Percentiles rank a stretch among this genome's conserved stretches.
Evolutionary conservation across 2,797 vertebrate genomes (phyloP).

Genomic region (Acanthiza pusilla): DNA sequence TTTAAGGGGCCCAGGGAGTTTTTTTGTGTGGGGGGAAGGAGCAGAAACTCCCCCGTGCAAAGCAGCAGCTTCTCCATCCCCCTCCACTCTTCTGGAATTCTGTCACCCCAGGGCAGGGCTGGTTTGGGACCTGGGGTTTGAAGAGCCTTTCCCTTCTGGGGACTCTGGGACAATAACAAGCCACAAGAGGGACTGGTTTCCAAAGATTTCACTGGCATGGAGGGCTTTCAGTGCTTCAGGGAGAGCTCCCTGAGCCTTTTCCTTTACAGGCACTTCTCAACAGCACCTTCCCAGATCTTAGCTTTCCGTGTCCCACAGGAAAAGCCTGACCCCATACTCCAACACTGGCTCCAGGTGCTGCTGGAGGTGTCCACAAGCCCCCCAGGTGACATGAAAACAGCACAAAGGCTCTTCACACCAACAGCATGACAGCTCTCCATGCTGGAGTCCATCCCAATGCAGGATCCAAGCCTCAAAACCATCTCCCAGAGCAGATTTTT

Average conservation of each 20-base stretch:
- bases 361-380: neutral
- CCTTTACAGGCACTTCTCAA: neutral
- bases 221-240: neutral
- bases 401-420: neutral
- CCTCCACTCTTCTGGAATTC: fast-evolving
- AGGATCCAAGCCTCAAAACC: neutral
- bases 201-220: neutral
- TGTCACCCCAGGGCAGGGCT: neutral
- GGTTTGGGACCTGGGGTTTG: neutral
- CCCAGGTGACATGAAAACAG: neutral
- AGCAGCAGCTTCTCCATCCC: neutral
- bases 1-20: neutral
- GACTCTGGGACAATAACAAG: neutral
- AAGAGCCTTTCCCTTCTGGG: neutral
- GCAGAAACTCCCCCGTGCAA: neutral
- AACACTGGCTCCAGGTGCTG: neutral
- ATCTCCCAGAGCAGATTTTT: neutral
- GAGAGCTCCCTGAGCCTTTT: neutral
- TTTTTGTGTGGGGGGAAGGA: neutral
- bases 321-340: neutral
- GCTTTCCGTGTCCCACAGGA: neutral
- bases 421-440: neutral
- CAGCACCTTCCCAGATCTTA: neutral
- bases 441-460: neutral
- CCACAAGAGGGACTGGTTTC: neutral